Conservation (phyloP, 2,888 invertebrate genomes). For the Nineta flava region DNA sequence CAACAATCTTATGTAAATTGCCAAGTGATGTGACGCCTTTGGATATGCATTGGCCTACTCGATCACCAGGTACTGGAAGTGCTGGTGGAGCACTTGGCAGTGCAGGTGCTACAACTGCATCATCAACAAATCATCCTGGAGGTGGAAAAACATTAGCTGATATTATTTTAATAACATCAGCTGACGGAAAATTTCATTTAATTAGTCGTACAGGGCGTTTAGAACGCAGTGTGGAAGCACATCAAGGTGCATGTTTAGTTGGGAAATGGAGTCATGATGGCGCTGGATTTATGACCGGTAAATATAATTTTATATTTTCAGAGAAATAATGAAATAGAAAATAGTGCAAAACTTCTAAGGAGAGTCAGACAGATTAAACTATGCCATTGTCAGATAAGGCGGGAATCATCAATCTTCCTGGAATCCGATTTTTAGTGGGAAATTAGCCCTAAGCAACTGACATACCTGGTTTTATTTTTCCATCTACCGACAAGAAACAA, state of each 20-base stretch:
- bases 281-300: slow-evolving; percentile 80
- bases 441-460: no score
- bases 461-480: no score
- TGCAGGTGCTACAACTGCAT: slow-evolving; percentile 37
- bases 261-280: slow-evolving; percentile 94
- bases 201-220: slow-evolving; percentile 78
- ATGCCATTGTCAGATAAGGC: no score
- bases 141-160: slow-evolving; percentile 43
- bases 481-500: no score
- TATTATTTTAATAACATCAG: slow-evolving; percentile 68
- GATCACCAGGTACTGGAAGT: slow-evolving; percentile 32
- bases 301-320: slow-evolving; percentile 1
- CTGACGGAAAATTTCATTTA: slow-evolving; percentile 83
- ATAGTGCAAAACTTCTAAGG: no score
- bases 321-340: not conserved
- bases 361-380: no score
- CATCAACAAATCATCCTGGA: slow-evolving; percentile 32
- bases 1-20: slow-evolving; percentile 59
- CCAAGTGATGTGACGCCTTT: slow-evolving; percentile 75
- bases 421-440: no score
- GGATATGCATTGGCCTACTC: slow-evolving; percentile 77
- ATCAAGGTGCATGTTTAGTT: slow-evolving; percentile 75
- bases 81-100: slow-evolving; percentile 29
- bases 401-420: no score
- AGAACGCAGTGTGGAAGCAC: slow-evolving; percentile 86